Evolutionary conservation across 2,797 vertebrate genomes (phyloP), one percentile per base, ranked within the genome.

Genomic region (Sphenodon punctatus): DNA sequence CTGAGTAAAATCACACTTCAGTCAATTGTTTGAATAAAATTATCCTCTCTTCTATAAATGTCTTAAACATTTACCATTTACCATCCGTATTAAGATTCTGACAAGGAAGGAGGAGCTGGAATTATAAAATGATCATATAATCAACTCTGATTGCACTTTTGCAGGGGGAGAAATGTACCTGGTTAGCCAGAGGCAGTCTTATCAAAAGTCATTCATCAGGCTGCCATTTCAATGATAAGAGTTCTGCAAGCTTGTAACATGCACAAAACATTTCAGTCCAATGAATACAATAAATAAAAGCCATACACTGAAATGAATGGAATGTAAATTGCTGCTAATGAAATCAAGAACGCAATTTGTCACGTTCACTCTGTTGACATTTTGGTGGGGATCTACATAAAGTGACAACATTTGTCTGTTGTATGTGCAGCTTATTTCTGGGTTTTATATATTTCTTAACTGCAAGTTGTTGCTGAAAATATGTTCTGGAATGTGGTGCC

Each of bases 21-120:
- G 19, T 83, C 34, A 88, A 25, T 48, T 80, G 7, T 83, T 77
- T 60, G 42, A 86, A 66, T 63, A 25, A 90, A 90, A 15, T 68
- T 48, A 75, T 83, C 16, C 85, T 75, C 41, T 73, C 58, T 87
- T 86, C 39, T 55, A 75, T 73, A 75, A 92, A 80, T 66, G 15
- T 68, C 19, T 86, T 85, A 74, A 90, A 60, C 10, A 56, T 83
- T 80, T 74, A 78, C 27, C 13, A 45, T 59, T 89, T 82, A 60
- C 17, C 34, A 63, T 87, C 55, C 84, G 14, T 79, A 75, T 87
- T 78, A 82, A 92, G 82, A 7, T 59, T 83, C 32, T 55, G 61
- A 16, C 3, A 43, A 75, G 34, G 19, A 77, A 22, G 5, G 19
- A 75, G 5, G 8, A 76, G 12, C 8, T 80, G 55, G 68, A 41